Evolutionary conservation across 2,888 invertebrate genomes (phyloP).

Genomic region (Apodemia duryi): DNA sequence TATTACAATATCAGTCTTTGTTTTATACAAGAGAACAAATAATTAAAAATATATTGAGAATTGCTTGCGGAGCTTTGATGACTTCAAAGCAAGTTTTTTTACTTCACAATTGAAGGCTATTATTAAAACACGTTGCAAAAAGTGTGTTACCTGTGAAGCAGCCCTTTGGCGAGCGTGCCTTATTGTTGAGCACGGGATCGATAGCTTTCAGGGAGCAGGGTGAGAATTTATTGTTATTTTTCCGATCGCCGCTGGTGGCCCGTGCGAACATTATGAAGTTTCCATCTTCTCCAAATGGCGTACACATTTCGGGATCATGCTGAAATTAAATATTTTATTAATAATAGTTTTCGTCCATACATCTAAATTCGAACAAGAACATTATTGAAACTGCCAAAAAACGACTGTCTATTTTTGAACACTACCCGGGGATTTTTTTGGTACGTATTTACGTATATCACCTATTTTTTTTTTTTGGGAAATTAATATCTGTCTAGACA

Average conservation of each 20-base stretch:
- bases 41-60: not conserved
- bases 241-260: conserved; percentile 98
- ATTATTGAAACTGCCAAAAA: too few relatives aligned
- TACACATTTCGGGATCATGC: conserved; percentile 97
- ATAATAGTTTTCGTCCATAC: not conserved
- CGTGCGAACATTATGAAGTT: conserved; percentile 99
- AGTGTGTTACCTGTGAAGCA: conserved; percentile 90
- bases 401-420: too few relatives aligned
- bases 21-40: not conserved
- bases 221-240: conserved; percentile 98
- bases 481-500: too few relatives aligned
- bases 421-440: too few relatives aligned
- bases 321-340: conserved; percentile 51
- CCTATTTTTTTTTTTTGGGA: too few relatives aligned
- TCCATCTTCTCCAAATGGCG: conserved; percentile 97
- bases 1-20: too few relatives aligned
- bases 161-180: conserved; percentile 93
- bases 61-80: not conserved
- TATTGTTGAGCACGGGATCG: conserved; percentile 94
- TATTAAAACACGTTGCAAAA: not conserved
- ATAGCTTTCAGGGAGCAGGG: conserved; percentile 95
- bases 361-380: too few relatives aligned
- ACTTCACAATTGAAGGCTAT: not conserved
- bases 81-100: conserved; percentile 5
- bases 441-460: too few relatives aligned